Base-by-base conservation (phyloP, 2,797 vertebrate genomes). In the Odontamblyopus rebecca region DNA sequence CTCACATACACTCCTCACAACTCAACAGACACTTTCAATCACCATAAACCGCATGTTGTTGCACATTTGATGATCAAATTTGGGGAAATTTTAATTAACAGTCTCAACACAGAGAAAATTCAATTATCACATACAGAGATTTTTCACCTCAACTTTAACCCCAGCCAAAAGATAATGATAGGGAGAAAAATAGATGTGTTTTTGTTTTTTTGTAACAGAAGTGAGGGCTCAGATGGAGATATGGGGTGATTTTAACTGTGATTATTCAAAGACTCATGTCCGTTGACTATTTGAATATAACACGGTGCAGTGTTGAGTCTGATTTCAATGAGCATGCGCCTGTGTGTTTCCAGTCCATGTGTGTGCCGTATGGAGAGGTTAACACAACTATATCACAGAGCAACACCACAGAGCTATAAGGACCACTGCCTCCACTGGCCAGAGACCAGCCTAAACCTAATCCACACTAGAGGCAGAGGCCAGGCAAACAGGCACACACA, bases 401-500 rank as follows among this genome's bases (percentile, higher is more conserved):
- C 82, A 86, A 87, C 86, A 89, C 74, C 81, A 83, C 72, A 88
- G 84, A 13, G 84, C 88, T 88, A 84, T 84, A 87, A 88, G 89
- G 88, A 72, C 71, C 11, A 84, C 86, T 86, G 79, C 82, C 69
- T 80, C 83, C 71, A 84, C 91, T 90, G 90, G 87, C 89, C 85
- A 66, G 79, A 86, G 79, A 82, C 87, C 87, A 85, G 82, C 85
- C 82, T 86, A 88, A 91, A 90, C 80, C 89, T 90, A 91, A 92
- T 91, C 89, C 90, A 89, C 85, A 89, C 91, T 86, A 81, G 88
- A 90, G 88, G 88, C 82, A 83, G 77, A 80, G 80, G 76, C 86
- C 68, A 56, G 53, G 78, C 69, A 72, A 69, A 80, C 70, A 73
- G 18, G 13, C 66, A 5, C 26, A 56, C 65, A 67, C 78, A 83